Conservation (phyloP, 2,888 invertebrate genomes). For the Resseliella maxima region DNA sequence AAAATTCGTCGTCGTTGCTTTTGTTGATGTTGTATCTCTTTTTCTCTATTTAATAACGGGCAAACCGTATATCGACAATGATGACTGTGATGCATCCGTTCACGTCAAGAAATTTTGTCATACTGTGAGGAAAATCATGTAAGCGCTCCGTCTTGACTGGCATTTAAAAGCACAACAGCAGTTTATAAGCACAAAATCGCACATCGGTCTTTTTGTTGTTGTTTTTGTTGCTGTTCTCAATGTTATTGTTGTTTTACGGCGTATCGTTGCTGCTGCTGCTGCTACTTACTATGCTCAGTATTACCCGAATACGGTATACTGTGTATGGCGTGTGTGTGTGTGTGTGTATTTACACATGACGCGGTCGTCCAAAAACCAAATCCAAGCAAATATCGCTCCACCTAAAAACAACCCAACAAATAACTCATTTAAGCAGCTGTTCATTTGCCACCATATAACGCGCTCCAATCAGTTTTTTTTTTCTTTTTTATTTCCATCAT, state of each 20-base stretch:
- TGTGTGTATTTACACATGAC: not conserved
- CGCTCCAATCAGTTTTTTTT: not conserved
- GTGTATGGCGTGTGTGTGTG: not conserved
- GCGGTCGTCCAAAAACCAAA: not conserved
- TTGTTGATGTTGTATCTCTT: not conserved
- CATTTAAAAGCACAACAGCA: constrained; percentile 51
- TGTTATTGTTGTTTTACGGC: not conserved
- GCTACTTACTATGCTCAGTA: not conserved
- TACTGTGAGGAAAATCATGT: constrained; percentile 55
- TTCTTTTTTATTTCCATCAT: not conserved
- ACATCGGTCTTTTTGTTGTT: not conserved
- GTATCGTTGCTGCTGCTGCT: not conserved
- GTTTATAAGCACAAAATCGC: constrained; percentile 40
- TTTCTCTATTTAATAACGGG: not conserved
- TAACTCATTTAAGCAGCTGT: not conserved
- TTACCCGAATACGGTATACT: not conserved
- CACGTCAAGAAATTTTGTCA: constrained; percentile 45
- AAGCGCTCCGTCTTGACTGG: constrained; percentile 22
- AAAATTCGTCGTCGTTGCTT: not conserved
- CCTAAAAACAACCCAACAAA: constrained; percentile 19
- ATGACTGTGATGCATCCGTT: constrained; percentile 37
- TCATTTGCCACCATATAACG: not conserved
- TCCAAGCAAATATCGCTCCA: not conserved
- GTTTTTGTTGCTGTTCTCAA: not conserved
- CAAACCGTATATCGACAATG: not conserved